phyloP scores from a whole-genome alignment of 2,888 invertebrate species.

The Dione vanillae region DNA sequence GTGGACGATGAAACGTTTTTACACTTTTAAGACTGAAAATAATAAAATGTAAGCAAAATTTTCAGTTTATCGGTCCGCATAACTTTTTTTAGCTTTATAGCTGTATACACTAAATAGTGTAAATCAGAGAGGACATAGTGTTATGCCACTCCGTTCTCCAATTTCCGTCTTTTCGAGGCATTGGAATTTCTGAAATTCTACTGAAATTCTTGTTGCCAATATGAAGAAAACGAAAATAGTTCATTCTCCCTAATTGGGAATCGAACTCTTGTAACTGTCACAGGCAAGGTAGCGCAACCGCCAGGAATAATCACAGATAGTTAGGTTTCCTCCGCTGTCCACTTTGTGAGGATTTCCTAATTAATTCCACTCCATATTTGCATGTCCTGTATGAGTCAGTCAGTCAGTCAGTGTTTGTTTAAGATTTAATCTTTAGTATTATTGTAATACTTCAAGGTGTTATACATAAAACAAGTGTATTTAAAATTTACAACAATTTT shows the following conservation, averaged over 20 bases:
- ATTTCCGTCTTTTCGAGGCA: neutral
- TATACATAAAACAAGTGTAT: neutral
- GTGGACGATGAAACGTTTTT: too few species aligned
- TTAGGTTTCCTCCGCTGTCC: neutral
- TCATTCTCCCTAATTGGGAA: neutral
- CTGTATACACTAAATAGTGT: too few species aligned
- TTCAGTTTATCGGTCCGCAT: too few species aligned
- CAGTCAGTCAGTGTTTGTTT: neutral
- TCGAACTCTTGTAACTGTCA: too few species aligned
- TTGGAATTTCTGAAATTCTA: too few species aligned
- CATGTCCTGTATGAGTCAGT: conserved; percentile 5
- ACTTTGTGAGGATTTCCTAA: conserved; percentile 15
- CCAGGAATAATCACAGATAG: neutral
- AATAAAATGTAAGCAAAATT: too few species aligned
- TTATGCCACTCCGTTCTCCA: neutral
- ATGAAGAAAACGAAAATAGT: too few species aligned
- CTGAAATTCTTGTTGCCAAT: too few species aligned
- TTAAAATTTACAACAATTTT: too few species aligned
- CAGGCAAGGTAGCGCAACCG: too few species aligned
- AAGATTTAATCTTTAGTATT: neutral
- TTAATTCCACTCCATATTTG: conserved; percentile 7
- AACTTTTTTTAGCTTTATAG: neutral
- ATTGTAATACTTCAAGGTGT: neutral
- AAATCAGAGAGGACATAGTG: neutral
- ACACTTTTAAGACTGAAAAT: too few species aligned